Evolutionary conservation across 2,113 vertebrate species (phyloP), one percentile per base, ranked within the genome.

Genomic region (Anarhynchus alexandrinus): DNA sequence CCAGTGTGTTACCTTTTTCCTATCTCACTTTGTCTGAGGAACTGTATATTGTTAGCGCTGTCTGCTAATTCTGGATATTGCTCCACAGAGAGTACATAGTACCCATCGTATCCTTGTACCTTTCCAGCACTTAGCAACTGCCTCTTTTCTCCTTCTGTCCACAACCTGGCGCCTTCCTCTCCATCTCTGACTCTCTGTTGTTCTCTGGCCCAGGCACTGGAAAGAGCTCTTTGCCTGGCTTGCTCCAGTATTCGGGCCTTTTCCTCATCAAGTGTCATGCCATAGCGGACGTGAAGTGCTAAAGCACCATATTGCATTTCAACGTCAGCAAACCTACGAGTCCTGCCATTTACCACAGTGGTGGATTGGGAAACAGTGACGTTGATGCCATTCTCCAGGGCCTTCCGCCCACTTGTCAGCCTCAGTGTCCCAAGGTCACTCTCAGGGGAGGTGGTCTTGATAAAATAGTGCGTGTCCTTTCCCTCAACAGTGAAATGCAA

Each of bases 1-100:
- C 98, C 98, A 96, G 98, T 98, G 98, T 98, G 99, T 99, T 99
- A 99, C 99, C 99, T 99, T 96, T 99, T 99, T 73, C 99, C 99
- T 93, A 99, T 99, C 98, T 99, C 99, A 86, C 99, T 99, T 98
- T 99, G 99, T 97, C 99, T 98, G 82, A 99, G 99, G 97, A 99
- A 99, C 97, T 99, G 99, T 97, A 99, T 99, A 97, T 99, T 99
- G 97, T 99, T 99, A 78, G 99, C 98, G 40, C 99, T 99, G 98
- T 99, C 99, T 61, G 99, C 99, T 97, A 99, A 98, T 97, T 99
- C 99, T 5, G 99, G 99, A 98, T 99, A 99, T 98, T 99, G 99
- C 98, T 99, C 99, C 90, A 99, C 99, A 36, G 99, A 99, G 96
- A 99, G 99, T 98, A 99, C 99, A 94, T 99, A 99, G 98, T 99